Base-by-base conservation (phyloP, 2,797 vertebrate species). In the Poeciliopsis paucimaculata region DNA sequence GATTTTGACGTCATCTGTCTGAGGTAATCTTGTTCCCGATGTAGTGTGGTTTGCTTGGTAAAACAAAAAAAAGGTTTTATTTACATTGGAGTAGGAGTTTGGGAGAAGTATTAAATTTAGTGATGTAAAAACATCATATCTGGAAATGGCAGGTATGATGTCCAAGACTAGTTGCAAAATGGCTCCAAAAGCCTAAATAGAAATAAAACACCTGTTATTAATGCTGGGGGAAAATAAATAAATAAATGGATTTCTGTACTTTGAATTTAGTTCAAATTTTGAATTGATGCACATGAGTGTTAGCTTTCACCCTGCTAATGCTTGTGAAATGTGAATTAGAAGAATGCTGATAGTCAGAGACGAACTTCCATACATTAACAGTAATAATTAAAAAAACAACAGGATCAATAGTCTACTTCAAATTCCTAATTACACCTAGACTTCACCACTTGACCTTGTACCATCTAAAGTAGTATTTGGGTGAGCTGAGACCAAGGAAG, bases 401-500 rank as follows among this genome's bases (percentile, higher is more conserved):
- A 34, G 5, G 6, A 62, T 62, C 60, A 62, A 9, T 18, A 62
- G 18, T 62, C 60, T 62, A 62, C 31, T 62, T 62, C 60, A 62
- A 34, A 34, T 62, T 16, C 5, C 60, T 62, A 16, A 62, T 62
- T 34, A 62, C 16, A 62, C 31, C 31, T 34, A 34, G 31, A 34
- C 31, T 34, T 34, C 31, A 34, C 13, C 28, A 34, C 60, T 62
- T 62, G 7, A 62, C 7, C 7, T 34, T 62, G 28, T 8, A 34
- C 13, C 60, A 3, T 34, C 47, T 84, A 53, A 18, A 62, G 26
- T 20, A 41, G 9, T 68, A 34, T 26, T 64, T 12, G 15, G 53
- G 51, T 84, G 51, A 80, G 39, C 81, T 31, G 75, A 75, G 73
- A 80, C 78, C 79, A 1, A 83, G 87, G 77, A 46, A 85, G 85